phyloP scores from a whole-genome alignment of 1,140 invertebrate genomes.

The Dreissena polymorpha region DNA sequence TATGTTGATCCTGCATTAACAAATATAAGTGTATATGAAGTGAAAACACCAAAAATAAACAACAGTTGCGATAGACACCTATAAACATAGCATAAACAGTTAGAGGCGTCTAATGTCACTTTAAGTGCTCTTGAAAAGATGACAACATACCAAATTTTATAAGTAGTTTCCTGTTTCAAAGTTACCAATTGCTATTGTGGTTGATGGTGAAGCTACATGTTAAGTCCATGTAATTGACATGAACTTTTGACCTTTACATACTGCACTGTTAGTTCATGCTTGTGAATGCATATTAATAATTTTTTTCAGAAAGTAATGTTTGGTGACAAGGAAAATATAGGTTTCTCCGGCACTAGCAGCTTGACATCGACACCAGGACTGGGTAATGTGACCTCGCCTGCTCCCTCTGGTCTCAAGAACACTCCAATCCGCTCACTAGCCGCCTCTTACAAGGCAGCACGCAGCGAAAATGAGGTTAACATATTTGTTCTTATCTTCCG shows the following conservation, averaged over 20 bases:
- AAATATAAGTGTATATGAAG: too few species aligned
- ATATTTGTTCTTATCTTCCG: background rate
- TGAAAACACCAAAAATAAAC: too few species aligned
- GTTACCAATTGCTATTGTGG: too few species aligned
- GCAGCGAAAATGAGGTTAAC: constrained; percentile 76
- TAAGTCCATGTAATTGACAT: background rate
- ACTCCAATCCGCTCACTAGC: constrained; percentile 78
- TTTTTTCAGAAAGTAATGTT: constrained; percentile 73
- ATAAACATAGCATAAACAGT: too few species aligned
- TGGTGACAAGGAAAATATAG: constrained; percentile 68
- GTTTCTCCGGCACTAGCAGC: background rate
- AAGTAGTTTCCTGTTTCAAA: too few species aligned
- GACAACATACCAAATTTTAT: too few species aligned
- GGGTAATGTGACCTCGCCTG: background rate
- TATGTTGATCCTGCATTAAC: too few species aligned
- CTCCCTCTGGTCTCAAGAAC: constrained; percentile 15
- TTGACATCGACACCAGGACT: background rate
- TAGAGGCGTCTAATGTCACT: too few species aligned
- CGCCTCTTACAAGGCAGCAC: constrained; percentile 77
- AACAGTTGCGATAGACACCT: too few species aligned
- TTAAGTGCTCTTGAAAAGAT: too few species aligned
- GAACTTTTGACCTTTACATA: background rate
- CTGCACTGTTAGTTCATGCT: background rate
- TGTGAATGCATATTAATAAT: background rate
- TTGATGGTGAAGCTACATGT: background rate